These are phyloP conservation scores for Cyanistes caeruleus DNA, from an alignment of 2,113 vertebrate species.

Conservation along the genomic window DNA sequence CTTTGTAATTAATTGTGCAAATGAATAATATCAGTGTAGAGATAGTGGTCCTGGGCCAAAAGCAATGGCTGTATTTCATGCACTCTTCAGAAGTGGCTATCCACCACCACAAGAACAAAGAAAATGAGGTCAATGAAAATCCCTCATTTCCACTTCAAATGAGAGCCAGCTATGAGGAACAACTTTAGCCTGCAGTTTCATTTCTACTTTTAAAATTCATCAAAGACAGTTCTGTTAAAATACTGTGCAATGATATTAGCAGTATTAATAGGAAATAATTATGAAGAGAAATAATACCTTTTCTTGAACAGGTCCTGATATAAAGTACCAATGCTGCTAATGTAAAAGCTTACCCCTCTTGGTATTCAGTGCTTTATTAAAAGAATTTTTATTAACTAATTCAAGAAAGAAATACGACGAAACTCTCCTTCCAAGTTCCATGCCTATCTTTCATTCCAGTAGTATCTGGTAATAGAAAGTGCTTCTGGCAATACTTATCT, in stretches of 20 bases:
- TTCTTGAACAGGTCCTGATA: background rate
- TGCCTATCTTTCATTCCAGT: background rate
- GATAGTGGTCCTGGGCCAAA: background rate
- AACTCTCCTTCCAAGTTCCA: conserved; percentile 20
- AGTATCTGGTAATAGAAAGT: conserved; percentile 33
- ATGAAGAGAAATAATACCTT: conserved; percentile 28
- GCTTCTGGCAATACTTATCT: conserved; percentile 45
- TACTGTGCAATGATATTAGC: background rate
- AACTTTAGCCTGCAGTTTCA: conserved; percentile 34
- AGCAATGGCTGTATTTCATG: background rate
- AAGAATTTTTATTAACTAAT: conserved; percentile 62
- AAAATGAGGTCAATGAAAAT: conserved; percentile 24
- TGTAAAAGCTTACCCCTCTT: conserved; percentile 4
- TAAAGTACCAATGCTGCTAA: background rate
- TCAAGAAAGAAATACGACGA: conserved; percentile 32
- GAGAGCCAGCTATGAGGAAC: conserved; percentile 8
- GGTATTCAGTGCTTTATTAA: conserved; percentile 16
- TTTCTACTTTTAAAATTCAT: conserved; percentile 32
- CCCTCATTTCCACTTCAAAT: conserved; percentile 65
- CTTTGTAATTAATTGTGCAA: conserved; percentile 46
- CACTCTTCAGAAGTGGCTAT: background rate
- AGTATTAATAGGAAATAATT: conserved; percentile 48
- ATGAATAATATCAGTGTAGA: conserved; percentile 17
- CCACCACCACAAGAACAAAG: conserved; percentile 14
- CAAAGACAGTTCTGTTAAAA: conserved; percentile 42